Conservation (phyloP, 2,113 vertebrate species). For the Bagarius yarrelli region DNA sequence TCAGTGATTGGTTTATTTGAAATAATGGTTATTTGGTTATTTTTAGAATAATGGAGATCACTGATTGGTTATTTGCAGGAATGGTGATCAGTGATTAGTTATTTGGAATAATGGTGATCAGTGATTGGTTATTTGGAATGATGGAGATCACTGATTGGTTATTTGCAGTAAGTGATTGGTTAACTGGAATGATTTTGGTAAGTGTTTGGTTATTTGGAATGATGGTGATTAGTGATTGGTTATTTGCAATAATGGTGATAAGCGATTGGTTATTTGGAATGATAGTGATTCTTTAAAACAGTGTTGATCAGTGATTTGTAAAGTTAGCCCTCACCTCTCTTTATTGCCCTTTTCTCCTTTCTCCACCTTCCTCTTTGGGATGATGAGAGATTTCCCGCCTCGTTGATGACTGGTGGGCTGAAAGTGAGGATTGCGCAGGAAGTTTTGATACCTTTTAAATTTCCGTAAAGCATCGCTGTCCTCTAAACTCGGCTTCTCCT, state of each 20-base stretch:
- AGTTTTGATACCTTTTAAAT: conserved; percentile 69
- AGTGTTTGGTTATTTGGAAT: not conserved
- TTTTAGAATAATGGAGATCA: not conserved
- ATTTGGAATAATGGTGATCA: not conserved
- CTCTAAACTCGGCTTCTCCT: conserved; percentile 51
- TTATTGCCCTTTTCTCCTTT: conserved; percentile 37
- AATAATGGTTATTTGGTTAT: not conserved
- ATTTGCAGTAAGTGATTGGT: not conserved
- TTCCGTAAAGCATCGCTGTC: conserved; percentile 60
- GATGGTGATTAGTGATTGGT: no score
- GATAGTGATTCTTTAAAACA: not conserved
- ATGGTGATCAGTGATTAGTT: not conserved
- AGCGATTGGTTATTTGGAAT: not conserved
- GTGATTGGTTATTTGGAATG: not conserved
- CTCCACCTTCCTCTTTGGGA: conserved; percentile 61
- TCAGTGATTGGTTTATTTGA: not conserved
- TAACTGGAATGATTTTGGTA: not conserved
- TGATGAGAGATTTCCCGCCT: conserved; percentile 78
- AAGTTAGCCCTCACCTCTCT: conserved; percentile 67
- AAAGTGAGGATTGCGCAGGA: conserved; percentile 84
- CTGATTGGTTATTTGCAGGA: not conserved
- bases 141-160: not conserved
- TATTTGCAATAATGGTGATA: not conserved
- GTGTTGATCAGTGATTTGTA: not conserved
- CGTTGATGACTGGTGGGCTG: conserved; percentile 70